Evolutionary conservation across 2,888 invertebrate species (phyloP).

Genomic region (Tethea ocularis): DNA sequence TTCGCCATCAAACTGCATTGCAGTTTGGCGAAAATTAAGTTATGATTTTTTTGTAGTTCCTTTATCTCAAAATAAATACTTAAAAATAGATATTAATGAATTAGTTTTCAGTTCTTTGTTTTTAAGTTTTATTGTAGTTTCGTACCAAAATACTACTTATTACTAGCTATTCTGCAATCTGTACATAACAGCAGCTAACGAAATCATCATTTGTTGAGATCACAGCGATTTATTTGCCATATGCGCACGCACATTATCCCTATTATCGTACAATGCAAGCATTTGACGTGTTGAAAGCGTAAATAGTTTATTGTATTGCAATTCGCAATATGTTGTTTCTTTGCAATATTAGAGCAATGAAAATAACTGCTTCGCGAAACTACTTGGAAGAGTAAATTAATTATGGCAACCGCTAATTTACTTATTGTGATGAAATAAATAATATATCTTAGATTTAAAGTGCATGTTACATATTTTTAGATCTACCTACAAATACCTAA

Average conservation of each 20-base stretch:
- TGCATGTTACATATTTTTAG: too few species aligned
- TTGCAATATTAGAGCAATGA: not conserved
- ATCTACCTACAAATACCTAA: too few species aligned
- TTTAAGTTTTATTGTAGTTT: not conserved
- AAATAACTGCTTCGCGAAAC: not conserved
- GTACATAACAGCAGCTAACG: slow-evolving; percentile 46
- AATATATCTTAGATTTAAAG: too few species aligned
- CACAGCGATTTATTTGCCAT: slow-evolving; percentile 67
- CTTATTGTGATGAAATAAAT: too few species aligned
- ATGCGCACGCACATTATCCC: slow-evolving; percentile 51
- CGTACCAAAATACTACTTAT: slow-evolving; percentile 16
- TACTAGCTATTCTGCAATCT: slow-evolving; percentile 42
- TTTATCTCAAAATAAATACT: too few species aligned
- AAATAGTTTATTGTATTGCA: slow-evolving; percentile 10
- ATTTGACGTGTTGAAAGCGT: slow-evolving; percentile 40
- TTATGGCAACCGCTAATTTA: not conserved
- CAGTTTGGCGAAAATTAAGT: not conserved
- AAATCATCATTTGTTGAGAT: slow-evolving; percentile 49
- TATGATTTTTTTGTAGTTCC: too few species aligned
- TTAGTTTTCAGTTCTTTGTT: too few species aligned
- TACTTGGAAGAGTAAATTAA: not conserved
- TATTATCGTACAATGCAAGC: slow-evolving; percentile 26
- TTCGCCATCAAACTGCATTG: not conserved
- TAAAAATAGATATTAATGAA: too few species aligned
- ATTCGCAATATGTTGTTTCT: not conserved